phyloP scores from a whole-genome alignment of 2,113 vertebrate genomes.

The Callipepla squamata region DNA sequence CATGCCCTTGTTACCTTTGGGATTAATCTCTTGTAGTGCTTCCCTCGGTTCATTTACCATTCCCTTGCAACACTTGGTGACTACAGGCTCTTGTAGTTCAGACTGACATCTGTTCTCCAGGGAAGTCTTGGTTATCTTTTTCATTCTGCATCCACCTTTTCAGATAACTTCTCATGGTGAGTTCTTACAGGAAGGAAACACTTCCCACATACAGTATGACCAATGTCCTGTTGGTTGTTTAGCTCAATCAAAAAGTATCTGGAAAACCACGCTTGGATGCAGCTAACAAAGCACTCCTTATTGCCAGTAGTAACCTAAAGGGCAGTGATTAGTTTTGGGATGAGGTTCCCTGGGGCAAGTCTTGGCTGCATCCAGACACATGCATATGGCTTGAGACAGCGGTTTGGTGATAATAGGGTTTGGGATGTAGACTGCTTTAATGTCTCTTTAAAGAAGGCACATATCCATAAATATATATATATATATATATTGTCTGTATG shows the following conservation, averaged over 20 bases:
- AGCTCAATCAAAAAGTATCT: background rate
- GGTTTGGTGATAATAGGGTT: background rate
- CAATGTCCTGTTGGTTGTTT: background rate
- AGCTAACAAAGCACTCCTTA: background rate
- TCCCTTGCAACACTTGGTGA: background rate
- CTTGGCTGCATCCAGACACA: background rate
- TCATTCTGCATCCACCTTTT: background rate
- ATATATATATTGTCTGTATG: no score
- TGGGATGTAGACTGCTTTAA: background rate
- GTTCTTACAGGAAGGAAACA: background rate
- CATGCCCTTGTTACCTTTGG: background rate
- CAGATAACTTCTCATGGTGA: background rate
- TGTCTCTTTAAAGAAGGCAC: background rate
- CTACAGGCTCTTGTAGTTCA: background rate
- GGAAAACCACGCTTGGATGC: background rate
- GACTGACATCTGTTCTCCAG: background rate
- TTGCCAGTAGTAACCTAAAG: background rate
- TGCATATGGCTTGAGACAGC: background rate
- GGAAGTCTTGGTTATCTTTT: background rate
- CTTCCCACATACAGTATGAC: accelerated
- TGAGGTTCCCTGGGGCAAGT: background rate
- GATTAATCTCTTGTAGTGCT: background rate
- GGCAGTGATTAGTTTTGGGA: background rate
- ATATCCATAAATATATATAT: background rate
- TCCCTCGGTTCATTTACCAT: background rate